Evolutionary conservation across 2,888 invertebrate species (phyloP), one percentile per base, ranked within the genome.

Genomic region (Pandemis corylana): DNA sequence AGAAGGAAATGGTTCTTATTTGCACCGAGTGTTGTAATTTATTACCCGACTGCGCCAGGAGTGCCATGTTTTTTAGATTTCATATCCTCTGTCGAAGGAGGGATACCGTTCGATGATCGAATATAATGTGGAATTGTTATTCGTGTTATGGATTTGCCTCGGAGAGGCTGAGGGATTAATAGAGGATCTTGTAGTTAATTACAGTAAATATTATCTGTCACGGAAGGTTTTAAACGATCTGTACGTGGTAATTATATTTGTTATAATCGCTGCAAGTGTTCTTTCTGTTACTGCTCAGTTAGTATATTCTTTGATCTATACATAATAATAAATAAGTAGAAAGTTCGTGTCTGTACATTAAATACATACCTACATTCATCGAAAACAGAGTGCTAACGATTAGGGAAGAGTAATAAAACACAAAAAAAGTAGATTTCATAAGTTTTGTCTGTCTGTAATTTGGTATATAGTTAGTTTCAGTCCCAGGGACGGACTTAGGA

Each of bases 11-110:
- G 12, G 13, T 10, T 42, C 2, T 28, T 7, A 15, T 49, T 49
- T 13, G 28, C 46, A 20, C 13, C 20, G 20, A n/a, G 67, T 73
- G 62, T 73, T 70, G 73, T 64, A 76, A 76, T 73, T 36, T 36
- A 36, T 36, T 20, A 20, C 20, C 20, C 1, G 20, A 20, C 1
- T 20, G 20, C 20, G 20, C 0, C 20, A 20, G 20, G 20, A 20
- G 20, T 0, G 20, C 20, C 1, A 20, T 20, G 20, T 20, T 20
- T 20, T 20, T 63, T 63, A 70, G 76, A 73, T 76, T 76, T 76
- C 76, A 76, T 76, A 73, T 76, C 73, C 76, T 70, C n/a, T 15
- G 49, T 63, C 41, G 66, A 67, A 62, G 73, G 69, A 67, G 70
- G 73, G 70, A 74, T 42, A 41, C 61, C 51, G 59, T 75, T 75